Conservation (phyloP, 2,113 vertebrate genomes). For the Cacatua alba region DNA sequence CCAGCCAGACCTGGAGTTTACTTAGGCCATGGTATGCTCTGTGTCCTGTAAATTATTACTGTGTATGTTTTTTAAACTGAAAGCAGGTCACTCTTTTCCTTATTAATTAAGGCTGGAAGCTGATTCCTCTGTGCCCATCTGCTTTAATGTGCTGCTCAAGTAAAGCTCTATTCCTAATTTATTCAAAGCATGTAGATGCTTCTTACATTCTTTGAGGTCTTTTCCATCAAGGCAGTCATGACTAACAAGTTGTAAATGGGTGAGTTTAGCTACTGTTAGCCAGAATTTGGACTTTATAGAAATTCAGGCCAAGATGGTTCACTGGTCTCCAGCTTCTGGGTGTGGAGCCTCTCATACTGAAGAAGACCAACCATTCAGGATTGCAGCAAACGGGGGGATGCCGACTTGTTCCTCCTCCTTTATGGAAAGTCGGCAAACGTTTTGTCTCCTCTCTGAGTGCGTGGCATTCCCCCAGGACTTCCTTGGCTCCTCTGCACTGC, state of each 20-base stretch:
- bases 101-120: not conserved
- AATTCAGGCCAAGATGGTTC: not conserved
- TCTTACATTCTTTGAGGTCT: not conserved
- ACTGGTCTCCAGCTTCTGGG: not conserved
- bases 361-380: not conserved
- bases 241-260: not conserved
- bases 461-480: not conserved
- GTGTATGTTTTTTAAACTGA: not conserved
- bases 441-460: not conserved
- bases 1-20: constrained; percentile 27
- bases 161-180: not conserved
- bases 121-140: not conserved
- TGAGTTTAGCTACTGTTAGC: not conserved
- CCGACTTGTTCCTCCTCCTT: not conserved
- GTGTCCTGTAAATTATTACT: constrained; percentile 30
- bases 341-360: not conserved
- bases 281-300: not conserved
- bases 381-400: not conserved
- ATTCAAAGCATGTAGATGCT: not conserved
- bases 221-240: not conserved
- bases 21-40: not conserved
- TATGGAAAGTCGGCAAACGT: not conserved
- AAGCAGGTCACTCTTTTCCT: constrained; percentile 45
- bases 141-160: not conserved
- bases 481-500: not conserved